Evolutionary conservation across 2,113 vertebrate genomes (phyloP), one percentile per base, ranked within the genome.

Genomic region (Apteryx mantelli): DNA sequence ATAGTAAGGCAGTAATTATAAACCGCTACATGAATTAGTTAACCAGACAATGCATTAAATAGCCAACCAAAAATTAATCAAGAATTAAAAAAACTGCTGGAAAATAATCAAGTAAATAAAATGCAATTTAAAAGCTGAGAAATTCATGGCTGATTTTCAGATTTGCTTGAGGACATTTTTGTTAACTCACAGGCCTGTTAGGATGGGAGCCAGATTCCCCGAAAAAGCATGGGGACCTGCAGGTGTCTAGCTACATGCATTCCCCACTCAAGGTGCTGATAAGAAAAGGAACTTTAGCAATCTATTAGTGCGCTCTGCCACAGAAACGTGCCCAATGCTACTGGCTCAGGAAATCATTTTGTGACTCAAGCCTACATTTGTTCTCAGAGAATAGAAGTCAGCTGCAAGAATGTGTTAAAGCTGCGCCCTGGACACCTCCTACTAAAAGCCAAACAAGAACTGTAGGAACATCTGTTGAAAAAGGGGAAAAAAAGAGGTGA

Each of bases 21-120:
- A 97, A 97, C 96, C 97, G 88, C 97, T 94, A 94, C 96, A 94
- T 88, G 94, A 97, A 94, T 97, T 97, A 97, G 95, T 97, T 98
- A 98, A 97, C 95, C 91, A 91, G 97, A 97, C 89, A 96, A 91
- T 95, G 88, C 88, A 94, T 96, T 96, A 95, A 97, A 91, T 69
- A 95, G 91, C 79, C 86, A 91, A 88, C 79, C 60, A n/a, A 36
- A 97, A 96, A 95, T 94, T 94, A 97, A 96, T 96, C 92, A 95
- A 82, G 63, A 95, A 91, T 93, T 94, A 32, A 76, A 64, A 86
- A 66, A 93, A 78, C 21, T 77, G 44, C 74, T 95, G 89, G 77
- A 96, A 94, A 86, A 95, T 68, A 91, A 86, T 93, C 40, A 95
- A 89, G 38, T 88, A 44, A 76, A 75, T 91, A 87, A 95, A 88